Percentiles rank a stretch among this genome's conserved stretches.
These are phyloP conservation scores for Vidua chalybeata DNA, from an alignment of 2,113 vertebrate species.

Conservation along the genomic window DNA sequence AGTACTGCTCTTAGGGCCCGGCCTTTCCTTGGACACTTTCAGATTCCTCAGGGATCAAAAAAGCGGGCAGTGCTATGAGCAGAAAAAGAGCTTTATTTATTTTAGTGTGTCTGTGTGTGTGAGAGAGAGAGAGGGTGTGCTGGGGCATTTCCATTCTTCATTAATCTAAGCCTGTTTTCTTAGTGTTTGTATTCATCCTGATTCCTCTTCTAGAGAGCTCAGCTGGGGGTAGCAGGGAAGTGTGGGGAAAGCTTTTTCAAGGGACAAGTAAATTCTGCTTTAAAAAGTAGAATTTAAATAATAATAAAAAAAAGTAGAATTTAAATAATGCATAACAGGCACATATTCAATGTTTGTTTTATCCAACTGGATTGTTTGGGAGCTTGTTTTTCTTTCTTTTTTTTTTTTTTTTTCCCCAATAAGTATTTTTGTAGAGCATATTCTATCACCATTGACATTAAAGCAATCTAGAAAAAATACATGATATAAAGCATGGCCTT, in stretches of 20 bases:
- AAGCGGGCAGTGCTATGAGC: neutral
- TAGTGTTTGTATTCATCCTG: constrained; percentile 49
- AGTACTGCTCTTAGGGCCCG: neutral
- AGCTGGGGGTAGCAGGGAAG: constrained; percentile 42
- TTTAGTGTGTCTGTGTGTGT: neutral
- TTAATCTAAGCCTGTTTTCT: constrained; percentile 59
- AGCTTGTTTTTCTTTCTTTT: neutral
- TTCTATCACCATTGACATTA: neutral
- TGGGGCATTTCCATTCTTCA: constrained; percentile 61
- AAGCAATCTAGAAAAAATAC: neutral
- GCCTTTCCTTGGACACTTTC: neutral
- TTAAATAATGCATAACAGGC: constrained; percentile 6
- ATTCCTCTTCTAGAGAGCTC: constrained; percentile 40
- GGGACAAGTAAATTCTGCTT: neutral
- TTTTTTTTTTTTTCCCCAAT: neutral
- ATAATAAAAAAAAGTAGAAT: neutral
- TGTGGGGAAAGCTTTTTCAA: constrained; percentile 18
- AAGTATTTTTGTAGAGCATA: neutral
- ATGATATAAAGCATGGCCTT: neutral
- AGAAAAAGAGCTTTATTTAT: constrained; percentile 43
- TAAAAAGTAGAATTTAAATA: constrained; percentile 45
- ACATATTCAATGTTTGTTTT: neutral
- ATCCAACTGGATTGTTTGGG: neutral
- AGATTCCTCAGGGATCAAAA: constrained; percentile 18
- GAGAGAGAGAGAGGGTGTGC: neutral